Evolutionary conservation across 2,113 vertebrate genomes (phyloP).

Genomic region (Myiagra hebetior): DNA sequence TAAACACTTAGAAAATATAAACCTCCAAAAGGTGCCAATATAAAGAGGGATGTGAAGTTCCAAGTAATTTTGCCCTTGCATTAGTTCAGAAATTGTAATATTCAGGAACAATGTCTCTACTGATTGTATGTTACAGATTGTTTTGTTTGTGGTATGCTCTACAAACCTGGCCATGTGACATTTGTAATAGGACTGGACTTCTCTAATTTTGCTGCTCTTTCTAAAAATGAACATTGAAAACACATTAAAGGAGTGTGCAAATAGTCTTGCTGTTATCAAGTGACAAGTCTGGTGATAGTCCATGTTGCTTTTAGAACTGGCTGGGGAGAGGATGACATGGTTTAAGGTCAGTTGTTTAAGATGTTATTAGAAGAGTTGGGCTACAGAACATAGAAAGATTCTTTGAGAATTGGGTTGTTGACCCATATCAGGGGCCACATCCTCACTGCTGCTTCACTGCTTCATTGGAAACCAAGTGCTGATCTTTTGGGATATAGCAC

Average conservation of each 20-base stretch:
- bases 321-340: neutral
- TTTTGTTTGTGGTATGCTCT: neutral
- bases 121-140: fast-evolving
- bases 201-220: neutral
- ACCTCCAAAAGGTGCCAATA: neutral
- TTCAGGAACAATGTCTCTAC: neutral
- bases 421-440: fast-evolving
- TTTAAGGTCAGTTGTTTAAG: neutral
- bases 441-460: neutral
- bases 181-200: neutral
- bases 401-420: neutral
- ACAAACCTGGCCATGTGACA: neutral
- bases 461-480: neutral
- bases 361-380: neutral
- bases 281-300: neutral
- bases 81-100: neutral
- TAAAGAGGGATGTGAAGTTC: neutral
- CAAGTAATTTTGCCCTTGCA: neutral
- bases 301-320: neutral
- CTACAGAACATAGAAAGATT: neutral
- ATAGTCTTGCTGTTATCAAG: neutral
- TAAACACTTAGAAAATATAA: neutral
- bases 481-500: neutral
- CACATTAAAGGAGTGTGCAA: neutral
- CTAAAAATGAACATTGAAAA: neutral